A percentile compares a stretch with the other conserved stretches of the same genome.
Conservation (phyloP, 2,888 invertebrate genomes). For the Cephus nigrinus region DNA sequence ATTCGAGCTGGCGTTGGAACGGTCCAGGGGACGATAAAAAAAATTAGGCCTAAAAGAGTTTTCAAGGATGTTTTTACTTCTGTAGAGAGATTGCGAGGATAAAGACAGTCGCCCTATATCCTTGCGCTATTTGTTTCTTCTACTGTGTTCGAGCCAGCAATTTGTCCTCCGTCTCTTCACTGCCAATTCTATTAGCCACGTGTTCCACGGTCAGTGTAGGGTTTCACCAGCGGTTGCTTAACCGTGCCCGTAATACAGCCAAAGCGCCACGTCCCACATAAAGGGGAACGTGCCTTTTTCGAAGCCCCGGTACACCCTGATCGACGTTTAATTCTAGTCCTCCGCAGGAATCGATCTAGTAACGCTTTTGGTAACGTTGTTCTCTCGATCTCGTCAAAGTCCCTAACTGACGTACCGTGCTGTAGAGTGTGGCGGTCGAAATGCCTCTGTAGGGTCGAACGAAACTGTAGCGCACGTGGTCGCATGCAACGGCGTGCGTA, state of each 20-base stretch:
- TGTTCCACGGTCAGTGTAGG: background rate
- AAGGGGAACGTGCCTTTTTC: background rate
- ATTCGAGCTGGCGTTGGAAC: background rate
- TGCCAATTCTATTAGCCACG: background rate
- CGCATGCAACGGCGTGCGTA: conserved; percentile 8
- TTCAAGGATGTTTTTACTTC: background rate
- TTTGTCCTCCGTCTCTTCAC: background rate
- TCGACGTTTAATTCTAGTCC: background rate
- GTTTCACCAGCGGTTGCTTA: background rate
- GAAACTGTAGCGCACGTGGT: background rate
- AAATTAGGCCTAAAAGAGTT: background rate
- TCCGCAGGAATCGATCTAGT: background rate
- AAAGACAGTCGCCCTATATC: background rate
- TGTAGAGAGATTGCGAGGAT: background rate
- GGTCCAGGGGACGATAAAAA: background rate
- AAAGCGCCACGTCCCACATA: background rate
- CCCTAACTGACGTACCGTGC: background rate
- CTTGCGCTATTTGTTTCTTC: background rate
- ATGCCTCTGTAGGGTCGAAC: background rate
- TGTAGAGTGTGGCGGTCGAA: background rate
- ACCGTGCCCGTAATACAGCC: background rate
- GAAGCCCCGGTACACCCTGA: background rate
- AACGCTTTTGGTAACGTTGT: background rate
- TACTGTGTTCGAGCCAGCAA: background rate
- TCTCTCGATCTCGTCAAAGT: background rate